Base-by-base conservation (phyloP, 2,888 invertebrate genomes). In the Spilarctia lutea region DNA sequence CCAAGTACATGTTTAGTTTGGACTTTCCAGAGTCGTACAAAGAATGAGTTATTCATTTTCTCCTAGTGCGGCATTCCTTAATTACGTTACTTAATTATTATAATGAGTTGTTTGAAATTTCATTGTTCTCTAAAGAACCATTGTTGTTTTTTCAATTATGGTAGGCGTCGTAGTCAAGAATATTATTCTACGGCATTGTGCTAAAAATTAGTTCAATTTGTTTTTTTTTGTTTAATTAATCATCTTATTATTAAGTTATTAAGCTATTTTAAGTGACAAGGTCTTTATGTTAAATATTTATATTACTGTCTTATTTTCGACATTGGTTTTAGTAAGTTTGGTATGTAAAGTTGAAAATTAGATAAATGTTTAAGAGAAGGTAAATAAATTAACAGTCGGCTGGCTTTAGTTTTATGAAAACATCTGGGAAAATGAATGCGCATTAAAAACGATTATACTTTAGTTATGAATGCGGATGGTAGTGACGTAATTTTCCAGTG, bases 121-220 rank as follows among this genome's bases (percentile, higher is more conserved):
- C 27, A 75, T 67, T 77, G 66, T 66, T 75, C 63, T 24, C 68
- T 68, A 74, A 67, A 68, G 70, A 33, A 65, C 79, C 70, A 77
- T 83, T 88, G 85, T 88, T 88, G 87, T 88, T 86, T 79, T 30
- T 87, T 89, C 89, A 88, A 90, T 89, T 88, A 90, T 79, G 71
- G 76, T 78, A 81, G 80, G 80, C 85, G 81, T 27, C 35, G 72
- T 56, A 68, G 33, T 77, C 68, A 60, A 24, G 33, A 48, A n/a
- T n/a, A 13, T 33, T 24, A 69, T 33, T 69, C 8, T n/a, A 8
- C 10, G 68, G 30, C 20, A 33, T n/a, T 56, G 35, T 56, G 45
- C 30, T 20, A 30, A 45, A 67, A 67, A 67, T 18, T 66, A 39
- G 3, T 16, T 27, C 8, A 27, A 4, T 16, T 67, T 30, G 27